phyloP scores from a whole-genome alignment of 2,797 vertebrate genomes.

The Nannoperca australis region DNA sequence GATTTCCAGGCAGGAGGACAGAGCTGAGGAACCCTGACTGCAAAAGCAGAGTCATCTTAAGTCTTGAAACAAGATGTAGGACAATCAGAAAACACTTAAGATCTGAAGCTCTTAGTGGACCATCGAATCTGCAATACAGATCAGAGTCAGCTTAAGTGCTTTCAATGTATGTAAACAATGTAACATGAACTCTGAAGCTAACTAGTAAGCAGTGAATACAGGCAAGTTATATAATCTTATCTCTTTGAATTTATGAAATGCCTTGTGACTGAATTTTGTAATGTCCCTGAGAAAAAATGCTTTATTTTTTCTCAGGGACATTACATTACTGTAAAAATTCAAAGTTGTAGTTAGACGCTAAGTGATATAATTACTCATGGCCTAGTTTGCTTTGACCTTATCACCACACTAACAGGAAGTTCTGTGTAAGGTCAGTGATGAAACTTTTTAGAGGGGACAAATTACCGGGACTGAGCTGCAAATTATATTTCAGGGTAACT shows the following conservation, averaged over 20 bases:
- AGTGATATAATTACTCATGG: constrained; percentile 14
- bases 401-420: constrained; percentile 1
- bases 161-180: not conserved
- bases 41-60: constrained; percentile 9
- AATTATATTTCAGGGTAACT: constrained; percentile 43
- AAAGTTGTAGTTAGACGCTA: constrained; percentile 5
- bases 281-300: not conserved
- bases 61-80: constrained; percentile 9
- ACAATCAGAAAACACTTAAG: constrained; percentile 12
- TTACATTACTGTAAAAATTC: not conserved
- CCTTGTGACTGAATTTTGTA: not conserved
- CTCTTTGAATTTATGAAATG: not conserved
- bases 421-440: constrained; percentile 21
- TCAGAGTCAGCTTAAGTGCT: not conserved
- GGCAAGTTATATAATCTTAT: not conserved
- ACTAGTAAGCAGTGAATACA: not conserved
- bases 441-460: not conserved
- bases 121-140: not conserved
- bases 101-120: constrained; percentile 8
- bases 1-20: not conserved
- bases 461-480: constrained; percentile 24
- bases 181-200: constrained; percentile 3
- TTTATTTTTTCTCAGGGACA: not conserved
- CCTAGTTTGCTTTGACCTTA: constrained; percentile 25
- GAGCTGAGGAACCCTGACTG: not conserved